Evolutionary conservation across 2,888 invertebrate species (phyloP).

Genomic region (Cryptophagus acutangulus): DNA sequence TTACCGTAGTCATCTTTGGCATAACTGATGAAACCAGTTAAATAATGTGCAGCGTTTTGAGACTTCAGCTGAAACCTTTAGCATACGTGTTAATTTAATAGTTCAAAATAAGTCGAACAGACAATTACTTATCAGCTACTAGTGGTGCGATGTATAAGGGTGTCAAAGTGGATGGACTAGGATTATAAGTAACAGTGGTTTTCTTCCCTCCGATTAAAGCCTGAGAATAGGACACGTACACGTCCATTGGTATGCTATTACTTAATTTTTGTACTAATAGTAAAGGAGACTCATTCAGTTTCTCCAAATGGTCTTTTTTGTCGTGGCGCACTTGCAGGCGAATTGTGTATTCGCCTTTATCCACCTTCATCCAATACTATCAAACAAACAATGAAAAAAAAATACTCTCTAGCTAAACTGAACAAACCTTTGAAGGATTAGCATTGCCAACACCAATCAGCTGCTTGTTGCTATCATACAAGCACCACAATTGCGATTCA

Average conservation of each 20-base stretch:
- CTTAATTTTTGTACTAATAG: constrained; percentile 72
- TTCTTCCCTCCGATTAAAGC: constrained; percentile 77
- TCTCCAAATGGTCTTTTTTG: constrained; percentile 76
- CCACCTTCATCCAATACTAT: constrained; percentile 84
- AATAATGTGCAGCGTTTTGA: constrained; percentile 61
- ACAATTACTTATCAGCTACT: constrained; percentile 76
- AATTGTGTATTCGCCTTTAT: constrained; percentile 91
- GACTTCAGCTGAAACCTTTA: constrained; percentile 43
- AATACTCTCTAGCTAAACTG: too few relatives aligned
- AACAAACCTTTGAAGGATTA: constrained; percentile 77
- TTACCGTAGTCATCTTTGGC: constrained; percentile 83
- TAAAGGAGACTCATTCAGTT: constrained; percentile 73
- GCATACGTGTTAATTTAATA: constrained; percentile 5
- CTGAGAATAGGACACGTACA: constrained; percentile 65
- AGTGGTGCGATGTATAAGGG: constrained; percentile 78
- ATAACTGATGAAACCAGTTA: constrained; percentile 72
- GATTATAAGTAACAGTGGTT: constrained; percentile 41
- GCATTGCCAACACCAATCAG: constrained; percentile 83
- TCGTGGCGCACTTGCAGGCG: constrained; percentile 88
- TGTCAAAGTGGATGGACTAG: constrained; percentile 54
- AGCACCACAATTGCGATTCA: constrained; percentile 95
- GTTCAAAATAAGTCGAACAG: constrained; percentile 21
- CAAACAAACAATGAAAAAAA: constrained; percentile 32
- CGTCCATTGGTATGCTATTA: constrained; percentile 66
- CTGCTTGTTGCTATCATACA: constrained; percentile 88